Conservation (phyloP, 1,140 invertebrate species). For the Pogonomyrmex californicus region DNA sequence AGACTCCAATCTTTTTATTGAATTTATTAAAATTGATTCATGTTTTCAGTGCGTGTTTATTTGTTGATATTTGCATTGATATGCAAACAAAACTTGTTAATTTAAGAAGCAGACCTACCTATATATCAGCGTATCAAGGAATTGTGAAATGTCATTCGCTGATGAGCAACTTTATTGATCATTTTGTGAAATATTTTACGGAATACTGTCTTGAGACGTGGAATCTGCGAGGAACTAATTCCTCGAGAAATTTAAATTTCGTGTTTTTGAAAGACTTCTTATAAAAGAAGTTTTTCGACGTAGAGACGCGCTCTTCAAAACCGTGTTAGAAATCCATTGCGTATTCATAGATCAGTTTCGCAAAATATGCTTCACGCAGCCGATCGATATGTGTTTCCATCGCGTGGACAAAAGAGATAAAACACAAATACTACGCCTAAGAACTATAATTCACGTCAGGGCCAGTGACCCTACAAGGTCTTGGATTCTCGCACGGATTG, state of each 20-base stretch:
- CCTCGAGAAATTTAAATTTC: conserved; percentile 24
- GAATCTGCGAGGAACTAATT: not conserved
- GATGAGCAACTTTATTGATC: conserved; percentile 3
- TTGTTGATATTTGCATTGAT: not conserved
- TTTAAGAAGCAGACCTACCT: conserved; percentile 7
- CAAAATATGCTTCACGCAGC: not conserved
- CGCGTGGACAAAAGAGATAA: conserved; percentile 7
- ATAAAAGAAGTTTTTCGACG: too few relatives aligned
- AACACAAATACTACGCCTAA: conserved; percentile 2
- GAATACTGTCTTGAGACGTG: not conserved
- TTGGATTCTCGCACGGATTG: conserved; percentile 65
- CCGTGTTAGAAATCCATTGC: not conserved
- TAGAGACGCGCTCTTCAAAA: not conserved
- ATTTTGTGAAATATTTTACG: not conserved
- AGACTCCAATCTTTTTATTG: not conserved
- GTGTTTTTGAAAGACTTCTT: not conserved
- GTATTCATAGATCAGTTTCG: not conserved
- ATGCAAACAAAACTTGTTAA: not conserved
- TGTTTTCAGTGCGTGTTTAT: not conserved
- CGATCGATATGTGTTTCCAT: not conserved
- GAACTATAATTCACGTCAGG: conserved; percentile 65
- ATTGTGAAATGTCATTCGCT: conserved; percentile 7
- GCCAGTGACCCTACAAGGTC: conserved; percentile 79
- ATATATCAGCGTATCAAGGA: not conserved
- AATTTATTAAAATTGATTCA: conserved; percentile 30